Evolutionary conservation across 2,113 vertebrate species (phyloP), one percentile per base, ranked within the genome.

Genomic region (Bujurquina vittata): DNA sequence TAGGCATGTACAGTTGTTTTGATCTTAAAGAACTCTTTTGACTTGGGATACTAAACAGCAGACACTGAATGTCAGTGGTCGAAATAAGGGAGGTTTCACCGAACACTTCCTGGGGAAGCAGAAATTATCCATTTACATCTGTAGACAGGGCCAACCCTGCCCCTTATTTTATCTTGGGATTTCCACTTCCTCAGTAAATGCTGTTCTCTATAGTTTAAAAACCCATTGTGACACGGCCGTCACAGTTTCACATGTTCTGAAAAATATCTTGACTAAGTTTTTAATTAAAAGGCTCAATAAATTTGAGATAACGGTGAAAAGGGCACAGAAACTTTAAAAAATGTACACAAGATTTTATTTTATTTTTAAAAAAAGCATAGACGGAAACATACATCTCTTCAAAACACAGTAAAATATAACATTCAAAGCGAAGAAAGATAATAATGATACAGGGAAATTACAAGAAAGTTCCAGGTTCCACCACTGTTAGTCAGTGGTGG

Each of bases 171-270:
- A 52, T 43, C 11, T 52, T 54, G 54, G 43, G 10, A 10, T 52
- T 72, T 72, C 10, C 26, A 72, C 67, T 72, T 72, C 67, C 67
- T 72, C 67, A 72, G 67, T 72, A n/a, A 26, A 72, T 5, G 18
- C 10, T 54, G 26, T 72, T 72, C 67, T 72, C 43, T 29, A 43
- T 31, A 31, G 0, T 4, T 72, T 31, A n/a, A 31, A 17, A 72
- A 17, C 10, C 0, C 33, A 7, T 7, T 35, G 33, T 35, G 8
- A 35, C 33, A 35, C 33, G 1, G 33, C 6, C 8, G 33, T 35
- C 7, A 35, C 33, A 35, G 33, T 35, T 35, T 35, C 33, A 35
- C 33, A 35, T 35, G 33, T 35, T 35, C 33, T 35, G 1, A 7
- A 35, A 35, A 35, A 35, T 35, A 8, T 31, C 31, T 31, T 31